Evolutionary conservation across 1,140 invertebrate species (phyloP).

Genomic region (Listronotus bonariensis): DNA sequence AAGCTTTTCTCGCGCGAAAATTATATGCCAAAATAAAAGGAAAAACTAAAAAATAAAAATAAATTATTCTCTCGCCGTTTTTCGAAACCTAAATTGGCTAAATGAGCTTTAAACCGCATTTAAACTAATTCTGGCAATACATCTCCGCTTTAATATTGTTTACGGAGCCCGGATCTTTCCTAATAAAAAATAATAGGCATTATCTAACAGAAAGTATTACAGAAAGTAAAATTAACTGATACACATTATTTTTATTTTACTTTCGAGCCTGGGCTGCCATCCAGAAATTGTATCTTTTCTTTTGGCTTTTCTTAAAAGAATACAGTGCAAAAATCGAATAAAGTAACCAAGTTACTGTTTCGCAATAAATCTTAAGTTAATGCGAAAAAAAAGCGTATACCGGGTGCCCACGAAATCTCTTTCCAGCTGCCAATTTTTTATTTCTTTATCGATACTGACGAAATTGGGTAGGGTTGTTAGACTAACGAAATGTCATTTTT

Average conservation of each 20-base stretch:
- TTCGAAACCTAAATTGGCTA: slow-evolving; percentile 42
- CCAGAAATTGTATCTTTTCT: background rate
- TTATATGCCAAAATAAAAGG: slow-evolving; percentile 9
- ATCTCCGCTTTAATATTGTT: slow-evolving; percentile 43
- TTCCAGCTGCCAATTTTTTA: too few relatives aligned
- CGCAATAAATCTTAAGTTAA: too few relatives aligned
- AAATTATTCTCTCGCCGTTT: slow-evolving; percentile 23
- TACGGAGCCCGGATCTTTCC: slow-evolving; percentile 27
- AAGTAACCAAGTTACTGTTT: background rate
- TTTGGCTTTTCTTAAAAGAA: slow-evolving; percentile 1
- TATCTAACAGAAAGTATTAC: slow-evolving; percentile 40
- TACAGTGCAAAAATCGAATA: background rate
- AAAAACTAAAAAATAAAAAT: slow-evolving; percentile 2
- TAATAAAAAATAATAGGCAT: slow-evolving; percentile 50
- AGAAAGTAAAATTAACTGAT: slow-evolving; percentile 46
- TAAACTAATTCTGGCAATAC: slow-evolving; percentile 46
- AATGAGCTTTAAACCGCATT: slow-evolving; percentile 45
- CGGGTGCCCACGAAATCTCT: too few relatives aligned
- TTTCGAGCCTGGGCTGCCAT: background rate
- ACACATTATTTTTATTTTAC: slow-evolving; percentile 45
- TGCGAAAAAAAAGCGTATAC: too few relatives aligned
- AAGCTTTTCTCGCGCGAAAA: slow-evolving; percentile 1
- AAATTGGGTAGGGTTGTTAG: too few relatives aligned
- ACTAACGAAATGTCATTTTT: too few relatives aligned
- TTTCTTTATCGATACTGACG: too few relatives aligned